phyloP scores from a whole-genome alignment of 2,888 invertebrate species.

The Aleiodes alternator region DNA sequence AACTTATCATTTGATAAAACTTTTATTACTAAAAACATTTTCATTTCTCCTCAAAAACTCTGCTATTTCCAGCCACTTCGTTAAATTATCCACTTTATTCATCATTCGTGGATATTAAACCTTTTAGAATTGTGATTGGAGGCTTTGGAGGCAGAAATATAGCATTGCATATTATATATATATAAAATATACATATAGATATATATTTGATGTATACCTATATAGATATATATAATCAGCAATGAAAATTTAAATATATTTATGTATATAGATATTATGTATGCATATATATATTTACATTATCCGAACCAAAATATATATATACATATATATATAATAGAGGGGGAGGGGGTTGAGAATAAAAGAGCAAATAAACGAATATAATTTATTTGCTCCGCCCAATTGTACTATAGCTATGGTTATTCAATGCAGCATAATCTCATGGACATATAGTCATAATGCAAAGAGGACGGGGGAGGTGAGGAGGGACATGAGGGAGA shows the following conservation, averaged over 20 bases:
- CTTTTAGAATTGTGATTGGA: slow-evolving; percentile 39
- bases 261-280: too few relatives aligned
- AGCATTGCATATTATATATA: not conserved
- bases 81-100: slow-evolving; percentile 69
- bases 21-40: slow-evolving; percentile 62
- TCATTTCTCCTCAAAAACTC: slow-evolving; percentile 47
- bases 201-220: too few relatives aligned
- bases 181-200: slow-evolving; percentile 16
- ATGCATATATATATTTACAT: too few relatives aligned
- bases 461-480: not conserved
- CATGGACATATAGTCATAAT: slow-evolving; percentile 17
- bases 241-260: too few relatives aligned
- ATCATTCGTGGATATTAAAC: slow-evolving; percentile 70
- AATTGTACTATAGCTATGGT: slow-evolving; percentile 52
- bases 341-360: slow-evolving; percentile 1
- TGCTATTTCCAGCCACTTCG: slow-evolving; percentile 65
- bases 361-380: slow-evolving; percentile 9
- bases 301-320: not conserved
- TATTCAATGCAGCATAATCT: slow-evolving; percentile 45
- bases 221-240: too few relatives aligned
- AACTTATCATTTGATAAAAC: slow-evolving; percentile 51
- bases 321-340: slow-evolving; percentile 18
- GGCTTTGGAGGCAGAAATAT: not conserved
- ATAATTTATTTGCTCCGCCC: slow-evolving; percentile 43
- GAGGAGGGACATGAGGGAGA: slow-evolving; percentile 25